Base-by-base conservation (phyloP, 2,113 vertebrate species). In the Callionymus lyra region DNA sequence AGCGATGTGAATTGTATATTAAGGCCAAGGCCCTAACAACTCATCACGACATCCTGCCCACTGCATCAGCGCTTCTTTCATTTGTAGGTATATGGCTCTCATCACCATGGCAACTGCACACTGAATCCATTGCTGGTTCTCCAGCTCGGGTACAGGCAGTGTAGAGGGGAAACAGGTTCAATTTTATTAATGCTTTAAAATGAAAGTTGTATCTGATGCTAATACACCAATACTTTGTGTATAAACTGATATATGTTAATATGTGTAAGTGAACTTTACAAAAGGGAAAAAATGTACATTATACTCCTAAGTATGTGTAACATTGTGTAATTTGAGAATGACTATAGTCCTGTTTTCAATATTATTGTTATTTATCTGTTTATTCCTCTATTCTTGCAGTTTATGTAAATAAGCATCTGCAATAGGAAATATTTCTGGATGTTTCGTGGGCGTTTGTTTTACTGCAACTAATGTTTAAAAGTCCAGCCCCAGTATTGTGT, bases 21-120 rank as follows among this genome's bases (percentile, higher is more conserved):
- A 27, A 8, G 66, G 70, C 76, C 49, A 15, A 71, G 70, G 58
- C 58, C 65, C 54, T 45, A 41, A 68, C 57, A 56, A 65, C 63
- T 76, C 60, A 65, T 74, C 76, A 76, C 63, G 73, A 79, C 70
- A 70, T 61, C 74, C 76, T 83, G 75, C 78, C 75, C 74, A 78
- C 77, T 73, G 68, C 81, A 82, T 71, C 72, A 71, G 52, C 55
- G 69, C 70, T 63, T 69, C 68, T 75, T 70, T 63, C 75, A 77
- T 74, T 83, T 36, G 55, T 66, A 82, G 79, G 76, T 83, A 85
- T 82, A 82, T 59, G 66, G 63, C 70, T 80, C 71, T 55, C 56
- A 10, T 86, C 68, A 34, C 80, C 75, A 85, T 84, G 67, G 77
- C 70, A 86, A 86, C 83, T 69, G 66, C 74, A 75, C 70, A 70